These are phyloP conservation scores for Eleutherodactylus coqui DNA, from an alignment of 2,797 vertebrate genomes.

Conservation along the genomic window DNA sequence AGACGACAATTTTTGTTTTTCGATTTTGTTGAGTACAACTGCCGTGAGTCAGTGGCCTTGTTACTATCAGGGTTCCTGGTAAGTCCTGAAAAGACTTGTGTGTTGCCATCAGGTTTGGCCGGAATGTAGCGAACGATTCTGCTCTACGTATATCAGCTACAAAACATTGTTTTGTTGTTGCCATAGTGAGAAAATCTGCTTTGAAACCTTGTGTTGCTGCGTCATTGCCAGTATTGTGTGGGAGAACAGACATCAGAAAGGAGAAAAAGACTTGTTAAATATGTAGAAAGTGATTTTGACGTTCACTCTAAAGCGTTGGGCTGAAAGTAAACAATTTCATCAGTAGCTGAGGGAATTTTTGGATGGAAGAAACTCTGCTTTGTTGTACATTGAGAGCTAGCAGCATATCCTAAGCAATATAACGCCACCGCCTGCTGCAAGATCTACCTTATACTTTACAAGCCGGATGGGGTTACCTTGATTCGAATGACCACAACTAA, in stretches of 20 bases:
- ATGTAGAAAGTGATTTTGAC: conserved; percentile 36
- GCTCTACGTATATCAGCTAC: conserved; percentile 11
- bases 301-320: neutral
- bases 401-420: neutral
- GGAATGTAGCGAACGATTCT: neutral
- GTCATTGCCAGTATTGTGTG: conserved; percentile 46
- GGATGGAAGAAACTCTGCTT: neutral
- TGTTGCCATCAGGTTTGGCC: neutral
- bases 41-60: neutral
- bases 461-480: neutral
- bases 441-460: neutral
- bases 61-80: neutral
- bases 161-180: conserved; percentile 55
- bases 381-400: neutral
- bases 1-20: neutral
- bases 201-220: conserved; percentile 23
- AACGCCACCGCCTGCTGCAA: neutral
- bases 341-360: neutral
- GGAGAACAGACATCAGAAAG: conserved; percentile 39
- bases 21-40: conserved; percentile 21
- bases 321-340: conserved; percentile 17
- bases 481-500: neutral
- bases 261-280: conserved; percentile 39
- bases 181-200: conserved; percentile 44
- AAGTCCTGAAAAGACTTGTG: neutral